Conservation (phyloP, 2,888 invertebrate genomes). For the Lithophane leautieri region DNA sequence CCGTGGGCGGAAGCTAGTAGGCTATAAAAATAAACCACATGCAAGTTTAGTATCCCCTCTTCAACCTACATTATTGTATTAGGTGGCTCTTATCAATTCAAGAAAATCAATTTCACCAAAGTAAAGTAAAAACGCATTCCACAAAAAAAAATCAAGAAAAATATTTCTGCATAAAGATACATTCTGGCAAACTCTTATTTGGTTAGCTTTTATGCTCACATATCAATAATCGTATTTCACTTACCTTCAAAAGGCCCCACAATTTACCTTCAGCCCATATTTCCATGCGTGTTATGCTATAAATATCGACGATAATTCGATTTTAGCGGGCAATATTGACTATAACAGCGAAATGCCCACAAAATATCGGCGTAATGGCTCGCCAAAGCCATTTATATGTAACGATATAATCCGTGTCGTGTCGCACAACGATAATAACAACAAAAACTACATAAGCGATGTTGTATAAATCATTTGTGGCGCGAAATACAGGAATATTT, state of each 20-base stretch:
- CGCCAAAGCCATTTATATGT: conserved; percentile 61
- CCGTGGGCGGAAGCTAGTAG: too few species aligned
- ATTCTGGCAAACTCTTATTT: conserved; percentile 18
- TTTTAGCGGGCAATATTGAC: conserved; percentile 64
- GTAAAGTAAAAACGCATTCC: neutral
- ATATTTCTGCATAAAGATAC: conserved; percentile 2
- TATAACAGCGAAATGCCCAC: conserved; percentile 61
- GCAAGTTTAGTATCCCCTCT: neutral
- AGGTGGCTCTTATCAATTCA: neutral
- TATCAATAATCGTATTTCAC: conserved; percentile 50
- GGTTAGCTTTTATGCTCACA: conserved; percentile 34
- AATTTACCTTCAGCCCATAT: conserved; percentile 41
- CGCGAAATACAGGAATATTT: conserved; percentile 22
- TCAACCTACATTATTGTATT: neutral
- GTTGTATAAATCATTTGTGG: conserved; percentile 59
- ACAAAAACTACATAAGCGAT: conserved; percentile 61
- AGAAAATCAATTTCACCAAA: neutral
- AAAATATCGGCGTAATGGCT: conserved; percentile 63
- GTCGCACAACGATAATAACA: conserved; percentile 63
- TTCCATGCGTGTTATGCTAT: conserved; percentile 58
- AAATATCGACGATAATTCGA: conserved; percentile 65
- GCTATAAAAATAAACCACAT: too few species aligned
- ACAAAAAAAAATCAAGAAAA: conserved; percentile 14
- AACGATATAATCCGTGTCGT: conserved; percentile 68
- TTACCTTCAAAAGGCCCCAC: conserved; percentile 39